phyloP scores from a whole-genome alignment of 1,140 invertebrate species.

The Helicoverpa zea region DNA sequence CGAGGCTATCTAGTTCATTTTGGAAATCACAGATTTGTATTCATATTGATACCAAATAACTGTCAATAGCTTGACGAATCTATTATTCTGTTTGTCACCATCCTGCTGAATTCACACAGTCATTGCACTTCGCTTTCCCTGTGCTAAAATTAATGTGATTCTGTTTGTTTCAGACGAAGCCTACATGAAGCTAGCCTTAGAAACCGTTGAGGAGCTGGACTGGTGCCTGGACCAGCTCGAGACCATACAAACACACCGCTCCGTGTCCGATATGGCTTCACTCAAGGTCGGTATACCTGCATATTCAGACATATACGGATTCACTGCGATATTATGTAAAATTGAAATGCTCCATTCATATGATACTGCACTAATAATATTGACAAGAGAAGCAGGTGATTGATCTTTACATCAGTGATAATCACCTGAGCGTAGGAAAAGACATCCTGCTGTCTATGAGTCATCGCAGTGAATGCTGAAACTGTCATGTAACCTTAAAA shows the following conservation, averaged over 20 bases:
- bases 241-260: slow-evolving; percentile 99
- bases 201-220: slow-evolving; percentile 99
- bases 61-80: too few relatives aligned
- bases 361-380: not conserved
- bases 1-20: not conserved
- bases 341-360: not conserved
- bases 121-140: too few relatives aligned
- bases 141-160: slow-evolving; percentile 6
- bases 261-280: slow-evolving; percentile 99
- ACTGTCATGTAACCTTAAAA: slow-evolving; percentile 8
- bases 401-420: slow-evolving; percentile 34
- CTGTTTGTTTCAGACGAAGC: slow-evolving; percentile 91
- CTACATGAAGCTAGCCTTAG: slow-evolving; percentile 96
- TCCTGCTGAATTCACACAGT: too few relatives aligned
- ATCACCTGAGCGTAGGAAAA: not conserved
- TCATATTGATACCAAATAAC: not conserved
- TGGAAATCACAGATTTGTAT: slow-evolving; percentile 17
- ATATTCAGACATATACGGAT: slow-evolving; percentile 18
- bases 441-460: not conserved
- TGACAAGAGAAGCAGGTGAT: slow-evolving; percentile 26
- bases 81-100: too few relatives aligned
- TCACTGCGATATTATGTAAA: slow-evolving; percentile 8
- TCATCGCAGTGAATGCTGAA: slow-evolving; percentile 14
- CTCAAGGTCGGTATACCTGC: slow-evolving; percentile 93
- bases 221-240: slow-evolving; percentile 99